Base-by-base conservation (phyloP, 2,888 invertebrate species). In the Cheilosia pagana region DNA sequence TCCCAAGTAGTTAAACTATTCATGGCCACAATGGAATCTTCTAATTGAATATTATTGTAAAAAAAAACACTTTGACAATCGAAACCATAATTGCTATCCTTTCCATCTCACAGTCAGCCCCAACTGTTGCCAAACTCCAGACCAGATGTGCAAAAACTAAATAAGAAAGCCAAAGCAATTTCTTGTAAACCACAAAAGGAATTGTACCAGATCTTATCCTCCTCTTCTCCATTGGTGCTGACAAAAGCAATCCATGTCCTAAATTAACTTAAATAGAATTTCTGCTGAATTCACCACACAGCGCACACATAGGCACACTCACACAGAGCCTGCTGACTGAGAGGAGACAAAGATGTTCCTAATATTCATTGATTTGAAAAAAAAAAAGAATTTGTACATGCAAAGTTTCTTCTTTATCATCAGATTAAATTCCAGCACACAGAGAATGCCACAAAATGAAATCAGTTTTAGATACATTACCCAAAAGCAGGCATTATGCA, bases 391-490 rank as follows among this genome's bases (percentile, higher is more conserved):
- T n/a, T 71, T 67, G 57, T 67, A 71, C 76, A 65, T 52, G 76
- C 60, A 71, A 76, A 67, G 53, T 43, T 63, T 63, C 60, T 31
- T 52, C 50, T 23, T 70, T 31, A 48, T 67, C 71, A 62, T 70
- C 77, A 77, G 77, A 77, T 77, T 77, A 77, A 62, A 62, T 55
- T 70, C 35, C 65, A 59, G 21, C 28, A 57, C 52, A 21, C 16
- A 28, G 39, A 57, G 35, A 52, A 28, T 28, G 35, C 31, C 39
- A 12, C 41, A 25, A 10, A 50, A 68, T 31, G 25, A 60, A 76
- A 76, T 75, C 76, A 82, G 60, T 72, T 82, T 53, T 62, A 71
- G 81, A 72, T 78, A 83, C 78, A 83, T 83, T 83, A 23, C 63
- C 68, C 52, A 63, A 57, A 68, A 63, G 57, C 68, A 72, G 82